Evolutionary conservation across 2,113 vertebrate genomes (phyloP).

Genomic region (Alligator sinensis): DNA sequence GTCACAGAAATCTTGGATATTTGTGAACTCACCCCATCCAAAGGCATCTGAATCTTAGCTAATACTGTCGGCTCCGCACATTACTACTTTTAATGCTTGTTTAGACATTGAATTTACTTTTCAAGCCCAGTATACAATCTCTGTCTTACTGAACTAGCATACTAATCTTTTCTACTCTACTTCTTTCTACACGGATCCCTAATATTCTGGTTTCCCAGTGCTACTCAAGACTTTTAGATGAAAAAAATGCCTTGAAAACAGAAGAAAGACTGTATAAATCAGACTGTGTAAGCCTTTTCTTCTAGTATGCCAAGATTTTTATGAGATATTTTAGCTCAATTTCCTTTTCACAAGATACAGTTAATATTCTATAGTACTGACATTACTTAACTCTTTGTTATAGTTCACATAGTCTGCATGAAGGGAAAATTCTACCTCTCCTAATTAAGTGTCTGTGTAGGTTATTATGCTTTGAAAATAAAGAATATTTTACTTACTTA

Average conservation of each 20-base stretch:
- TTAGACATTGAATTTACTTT: background rate
- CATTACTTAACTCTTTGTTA: background rate
- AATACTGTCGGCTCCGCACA: background rate
- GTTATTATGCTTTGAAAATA: background rate
- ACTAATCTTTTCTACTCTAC: background rate
- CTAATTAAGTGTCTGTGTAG: accelerated
- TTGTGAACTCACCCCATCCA: background rate
- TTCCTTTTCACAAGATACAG: background rate
- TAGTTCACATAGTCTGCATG: background rate
- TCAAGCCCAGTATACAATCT: background rate
- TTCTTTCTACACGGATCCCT: background rate
- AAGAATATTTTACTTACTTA: background rate
- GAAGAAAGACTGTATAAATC: background rate
- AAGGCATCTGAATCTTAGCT: background rate
- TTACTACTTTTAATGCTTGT: background rate
- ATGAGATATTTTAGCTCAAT: background rate
- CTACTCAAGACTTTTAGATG: conserved; percentile 35
- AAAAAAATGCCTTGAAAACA: background rate
- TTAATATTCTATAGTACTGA: background rate
- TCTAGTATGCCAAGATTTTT: background rate
- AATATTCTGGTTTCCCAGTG: background rate
- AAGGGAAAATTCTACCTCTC: background rate
- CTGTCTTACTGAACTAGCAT: background rate
- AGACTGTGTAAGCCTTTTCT: background rate
- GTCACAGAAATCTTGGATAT: background rate